Evolutionary conservation across 2,113 vertebrate species (phyloP), one percentile per base, ranked within the genome.

Genomic region (Stegastes partitus): DNA sequence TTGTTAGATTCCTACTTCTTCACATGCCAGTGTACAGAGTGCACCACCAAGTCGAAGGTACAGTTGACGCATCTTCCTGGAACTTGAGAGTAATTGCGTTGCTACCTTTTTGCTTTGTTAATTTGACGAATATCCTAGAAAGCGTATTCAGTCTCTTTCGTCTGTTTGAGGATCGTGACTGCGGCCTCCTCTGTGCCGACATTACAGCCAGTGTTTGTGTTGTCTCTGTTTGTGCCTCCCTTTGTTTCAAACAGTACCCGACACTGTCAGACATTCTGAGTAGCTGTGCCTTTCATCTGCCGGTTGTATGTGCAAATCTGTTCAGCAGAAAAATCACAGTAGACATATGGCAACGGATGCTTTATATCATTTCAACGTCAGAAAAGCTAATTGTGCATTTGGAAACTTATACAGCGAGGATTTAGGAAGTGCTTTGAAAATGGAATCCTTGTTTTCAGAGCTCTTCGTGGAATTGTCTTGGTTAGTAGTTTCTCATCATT

Each of bases 1-100:
- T 74, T 99, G 57, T 92, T 91, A 71, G 97, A 99, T 59, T 96
- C 96, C 0, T 99, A 99, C 77, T 99, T 99, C 93, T 99, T 99
- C 21, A 95, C 86, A 10, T 99, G 98, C 58, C 94, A 97, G 72
- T 99, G 98, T 75, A 95, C 79, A 22, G 97, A 99, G 79, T 99
- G 98, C 49, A 85, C 88, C 63, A 95, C 93, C 0, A 97, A 92
- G 87, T 95, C 95, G 25, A 99, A 99, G 97, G 98, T 98, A 89
- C 76, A 51, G 2, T 23, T 26, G 11, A 19, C 25, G 57, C 51
- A 6, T 50, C 16, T 64, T 10, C 39, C 12, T 42, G 2, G 11
- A 15, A 15, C 3, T 42, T 14, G 10, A 42, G 12, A 6, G 12
- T 12, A 42, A 42, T 12, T 42, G 12, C 15, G 12, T 2, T 42